Conservation (phyloP, 2,888 invertebrate genomes). For the Sisyra nigra region DNA sequence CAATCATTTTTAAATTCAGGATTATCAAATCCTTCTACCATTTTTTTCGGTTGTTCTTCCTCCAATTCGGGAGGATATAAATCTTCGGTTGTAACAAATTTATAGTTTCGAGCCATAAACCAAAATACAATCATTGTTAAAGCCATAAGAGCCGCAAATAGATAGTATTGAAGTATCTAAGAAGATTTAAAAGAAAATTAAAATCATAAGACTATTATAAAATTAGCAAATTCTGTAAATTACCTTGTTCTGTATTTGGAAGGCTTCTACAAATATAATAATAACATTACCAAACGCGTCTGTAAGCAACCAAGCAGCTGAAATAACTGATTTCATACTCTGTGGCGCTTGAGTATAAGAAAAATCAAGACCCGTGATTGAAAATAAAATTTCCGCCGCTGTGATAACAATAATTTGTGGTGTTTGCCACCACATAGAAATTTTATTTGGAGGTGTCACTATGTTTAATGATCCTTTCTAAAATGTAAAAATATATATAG, state of each 20-base stretch:
- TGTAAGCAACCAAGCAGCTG: constrained; percentile 83
- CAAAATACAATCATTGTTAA: constrained; percentile 69
- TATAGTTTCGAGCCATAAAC: constrained; percentile 63
- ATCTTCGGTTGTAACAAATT: constrained; percentile 34
- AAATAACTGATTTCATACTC: constrained; percentile 88
- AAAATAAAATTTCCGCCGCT: constrained; percentile 88
- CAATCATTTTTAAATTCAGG: too few relatives aligned
- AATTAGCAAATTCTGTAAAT: not conserved
- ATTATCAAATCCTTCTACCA: too few relatives aligned
- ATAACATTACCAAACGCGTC: constrained; percentile 88
- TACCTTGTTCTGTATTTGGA: too few relatives aligned
- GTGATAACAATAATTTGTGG: constrained; percentile 91
- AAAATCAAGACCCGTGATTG: constrained; percentile 89
- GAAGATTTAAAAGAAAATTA: too few relatives aligned
- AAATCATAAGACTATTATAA: constrained; percentile 15
- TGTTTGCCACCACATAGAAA: constrained; percentile 72
- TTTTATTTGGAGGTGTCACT: constrained; percentile 9
- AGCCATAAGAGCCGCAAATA: constrained; percentile 77
- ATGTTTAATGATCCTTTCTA: too few relatives aligned
- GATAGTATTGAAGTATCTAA: constrained; percentile 75
- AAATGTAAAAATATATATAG: too few relatives aligned
- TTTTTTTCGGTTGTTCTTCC: too few relatives aligned
- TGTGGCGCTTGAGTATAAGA: constrained; percentile 87
- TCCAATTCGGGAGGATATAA: too few relatives aligned
- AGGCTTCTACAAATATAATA: constrained; percentile 58